Percentiles rank a stretch among this genome's conserved stretches.
Conservation (phyloP, 2,797 vertebrate species). For the Enteromius viviparus region DNA sequence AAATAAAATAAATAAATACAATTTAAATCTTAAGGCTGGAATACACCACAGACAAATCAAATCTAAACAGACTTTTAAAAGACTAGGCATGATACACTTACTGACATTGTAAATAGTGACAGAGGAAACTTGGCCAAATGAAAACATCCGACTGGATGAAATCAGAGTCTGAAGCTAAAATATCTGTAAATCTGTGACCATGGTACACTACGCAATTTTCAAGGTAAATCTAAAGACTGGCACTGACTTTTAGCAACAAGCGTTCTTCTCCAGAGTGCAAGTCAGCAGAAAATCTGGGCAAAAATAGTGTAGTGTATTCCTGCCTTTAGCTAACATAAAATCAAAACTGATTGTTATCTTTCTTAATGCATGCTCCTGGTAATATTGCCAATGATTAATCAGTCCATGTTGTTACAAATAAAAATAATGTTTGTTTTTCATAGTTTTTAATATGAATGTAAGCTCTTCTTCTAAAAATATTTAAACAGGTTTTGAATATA, state of each 20-base stretch:
- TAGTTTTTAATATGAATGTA: neutral
- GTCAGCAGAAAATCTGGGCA: neutral
- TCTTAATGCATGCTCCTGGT: neutral
- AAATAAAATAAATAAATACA: neutral
- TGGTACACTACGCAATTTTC: neutral
- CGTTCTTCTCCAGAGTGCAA: neutral
- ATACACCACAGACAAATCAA: too few relatives aligned
- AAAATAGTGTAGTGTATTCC: neutral
- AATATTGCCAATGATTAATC: neutral
- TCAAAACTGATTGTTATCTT: neutral
- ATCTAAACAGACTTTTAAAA: too few relatives aligned
- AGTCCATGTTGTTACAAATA: neutral
- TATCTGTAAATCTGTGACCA: neutral
- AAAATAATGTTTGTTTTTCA: constrained; percentile 4
- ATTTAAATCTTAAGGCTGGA: neutral
- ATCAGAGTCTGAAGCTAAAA: neutral
- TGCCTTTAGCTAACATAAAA: neutral
- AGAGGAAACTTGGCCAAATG: too few relatives aligned
- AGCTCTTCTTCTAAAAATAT: neutral
- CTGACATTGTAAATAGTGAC: too few relatives aligned
- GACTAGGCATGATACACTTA: too few relatives aligned
- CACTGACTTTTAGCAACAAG: neutral
- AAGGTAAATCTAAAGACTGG: neutral
- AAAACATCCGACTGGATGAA: too few relatives aligned
- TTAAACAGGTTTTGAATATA: too few relatives aligned